These are phyloP conservation scores for Drosophila merina DNA, from an alignment of 2,888 invertebrate species.

Conservation along the genomic window DNA sequence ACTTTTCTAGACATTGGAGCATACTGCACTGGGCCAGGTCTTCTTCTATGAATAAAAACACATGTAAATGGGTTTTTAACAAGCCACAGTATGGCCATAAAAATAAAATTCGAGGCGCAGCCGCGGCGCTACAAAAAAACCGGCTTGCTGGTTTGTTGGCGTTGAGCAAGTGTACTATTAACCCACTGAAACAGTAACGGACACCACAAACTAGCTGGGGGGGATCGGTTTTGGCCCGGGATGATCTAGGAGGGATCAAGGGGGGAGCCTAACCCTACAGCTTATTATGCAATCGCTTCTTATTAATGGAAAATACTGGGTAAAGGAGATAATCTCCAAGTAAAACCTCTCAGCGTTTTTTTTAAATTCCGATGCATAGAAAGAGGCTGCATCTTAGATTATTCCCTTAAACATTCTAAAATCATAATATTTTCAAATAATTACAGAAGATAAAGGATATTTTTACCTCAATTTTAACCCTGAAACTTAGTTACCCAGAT, in stretches of 20 bases:
- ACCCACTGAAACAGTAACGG: constrained; percentile 84
- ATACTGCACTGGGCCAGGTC: constrained; percentile 13
- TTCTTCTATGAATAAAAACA: constrained; percentile 32
- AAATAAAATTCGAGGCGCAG: constrained; percentile 52
- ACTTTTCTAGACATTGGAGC: constrained; percentile 66
- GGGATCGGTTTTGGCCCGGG: constrained; percentile 6
- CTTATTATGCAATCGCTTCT: constrained; percentile 41
- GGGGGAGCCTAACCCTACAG: constrained; percentile 23
- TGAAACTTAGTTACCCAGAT: not conserved
- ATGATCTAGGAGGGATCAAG: not conserved
- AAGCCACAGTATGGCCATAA: constrained; percentile 64
- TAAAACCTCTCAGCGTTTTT: too few relatives aligned
- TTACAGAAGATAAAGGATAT: not conserved
- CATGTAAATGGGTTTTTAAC: constrained; percentile 76
- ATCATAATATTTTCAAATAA: not conserved
- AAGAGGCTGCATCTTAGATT: too few relatives aligned
- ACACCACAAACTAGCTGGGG: constrained; percentile 36
- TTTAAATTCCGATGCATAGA: too few relatives aligned
- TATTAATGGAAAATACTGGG: not conserved
- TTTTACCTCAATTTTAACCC: not conserved
- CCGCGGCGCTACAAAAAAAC: constrained; percentile 52
- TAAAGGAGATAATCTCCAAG: too few relatives aligned
- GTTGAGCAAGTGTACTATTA: constrained; percentile 83
- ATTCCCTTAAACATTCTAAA: too few relatives aligned
- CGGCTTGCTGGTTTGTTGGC: constrained; percentile 42